These are phyloP conservation scores for Plumapathes pennacea DNA, from an alignment of 92 coral and sea anemone genomes.

Conservation along the genomic window DNA sequence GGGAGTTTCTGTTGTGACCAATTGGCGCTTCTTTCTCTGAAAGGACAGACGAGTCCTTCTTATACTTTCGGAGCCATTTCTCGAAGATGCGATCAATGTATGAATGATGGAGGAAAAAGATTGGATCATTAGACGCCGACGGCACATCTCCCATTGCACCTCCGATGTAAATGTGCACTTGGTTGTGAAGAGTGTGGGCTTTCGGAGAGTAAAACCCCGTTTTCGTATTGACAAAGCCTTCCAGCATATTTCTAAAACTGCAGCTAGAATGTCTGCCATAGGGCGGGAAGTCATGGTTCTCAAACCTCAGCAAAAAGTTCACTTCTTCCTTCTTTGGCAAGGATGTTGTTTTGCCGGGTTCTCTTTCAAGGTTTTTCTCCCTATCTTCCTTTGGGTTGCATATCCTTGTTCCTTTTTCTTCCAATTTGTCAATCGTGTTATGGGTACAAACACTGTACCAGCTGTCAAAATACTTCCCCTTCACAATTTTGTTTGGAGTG, in stretches of 20 bases:
- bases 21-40: slow-evolving; percentile 33
- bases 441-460: no score
- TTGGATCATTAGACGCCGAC: slow-evolving; percentile 64
- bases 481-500: slow-evolving; percentile 14
- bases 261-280: slow-evolving; percentile 41
- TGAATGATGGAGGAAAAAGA: slow-evolving; percentile 57
- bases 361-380: no score
- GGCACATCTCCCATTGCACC: slow-evolving; percentile 62
- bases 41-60: slow-evolving; percentile 10
- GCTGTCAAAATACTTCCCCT: slow-evolving; percentile 45
- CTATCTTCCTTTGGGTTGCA: slow-evolving; percentile 2
- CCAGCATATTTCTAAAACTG: slow-evolving; percentile 51
- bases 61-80: slow-evolving; percentile 54
- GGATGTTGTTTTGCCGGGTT: slow-evolving; percentile 15
- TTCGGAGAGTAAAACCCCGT: slow-evolving; percentile 28
- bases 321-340: slow-evolving; percentile 60
- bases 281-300: slow-evolving; percentile 35
- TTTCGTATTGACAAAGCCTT: slow-evolving; percentile 44
- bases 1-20: slow-evolving; percentile 45
- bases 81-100: slow-evolving; percentile 64
- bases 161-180: slow-evolving; percentile 45
- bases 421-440: no score
- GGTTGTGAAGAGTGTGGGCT: slow-evolving; percentile 55
- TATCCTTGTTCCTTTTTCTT: no score
- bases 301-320: slow-evolving; percentile 58